Base-by-base conservation (phyloP, 92 coral and sea anemone genomes). In the Umimayanthus chanpuru region DNA sequence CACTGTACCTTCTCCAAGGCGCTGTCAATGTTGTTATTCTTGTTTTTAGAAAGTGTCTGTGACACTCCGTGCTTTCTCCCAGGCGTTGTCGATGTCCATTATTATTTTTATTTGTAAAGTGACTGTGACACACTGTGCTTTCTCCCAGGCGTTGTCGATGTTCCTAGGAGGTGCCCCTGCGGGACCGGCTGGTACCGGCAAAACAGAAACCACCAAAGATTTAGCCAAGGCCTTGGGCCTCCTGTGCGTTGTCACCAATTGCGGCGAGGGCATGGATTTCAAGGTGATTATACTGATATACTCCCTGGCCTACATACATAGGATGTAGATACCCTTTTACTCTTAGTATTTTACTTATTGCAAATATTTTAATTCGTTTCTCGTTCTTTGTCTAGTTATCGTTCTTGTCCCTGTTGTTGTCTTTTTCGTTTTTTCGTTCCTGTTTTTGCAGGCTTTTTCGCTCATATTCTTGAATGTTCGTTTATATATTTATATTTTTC, bases 181-280 rank as follows among this genome's bases (percentile, higher is more conserved):
- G 0, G 99, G 99, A 9, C 99, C 99, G 1, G 99, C 99, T 0
- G 99, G 99, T 40, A 97, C 99, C 0, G 99, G 99, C 73, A 97
- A 97, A 65, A 97, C 99, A 7, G 99, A 97, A 77, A 97, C 99
- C 28, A 94, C 94, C 61, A 97, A 97, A 72, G 99, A 97, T 94
- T 89, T 97, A 85, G 99, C 99, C 9, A 97, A 97, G 81, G 99
- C 99, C 23, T 87, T 97, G 86, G 99, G 98, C 43, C 92, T 97
- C 26, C 93, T 97, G 81, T 96, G 99, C 88, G 99, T 96, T 2
- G 99, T 97, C 12, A 97, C 99, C 81, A 97, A 97, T 90, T 97
- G 99, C 67, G 99, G 99, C 39, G 99, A 97, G 65, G 99, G 99
- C 80, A 97, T 97, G 99, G 99, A 97, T 88, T 97, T 90, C 86